These are phyloP conservation scores for Acanthococcus lagerstroemiae DNA, from an alignment of 2,888 invertebrate species.

Conservation along the genomic window DNA sequence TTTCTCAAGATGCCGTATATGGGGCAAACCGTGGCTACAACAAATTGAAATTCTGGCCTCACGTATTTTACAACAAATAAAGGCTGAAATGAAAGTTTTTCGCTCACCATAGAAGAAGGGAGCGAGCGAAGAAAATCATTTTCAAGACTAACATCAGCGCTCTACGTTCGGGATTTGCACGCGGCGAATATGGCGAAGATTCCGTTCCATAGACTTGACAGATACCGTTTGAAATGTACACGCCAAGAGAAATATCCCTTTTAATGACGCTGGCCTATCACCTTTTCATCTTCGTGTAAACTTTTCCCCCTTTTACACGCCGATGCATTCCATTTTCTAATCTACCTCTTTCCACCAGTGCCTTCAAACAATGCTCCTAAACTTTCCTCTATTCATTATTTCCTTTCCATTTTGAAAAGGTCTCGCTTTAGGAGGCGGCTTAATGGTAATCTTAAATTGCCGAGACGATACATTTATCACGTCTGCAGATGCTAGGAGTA, in stretches of 20 bases:
- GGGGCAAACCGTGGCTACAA: too few relatives aligned
- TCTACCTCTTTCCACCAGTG: neutral
- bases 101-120: too few relatives aligned
- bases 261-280: neutral
- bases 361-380: neutral
- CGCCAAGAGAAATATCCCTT: neutral
- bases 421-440: neutral
- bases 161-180: neutral
- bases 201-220: neutral
- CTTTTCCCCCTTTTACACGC: neutral
- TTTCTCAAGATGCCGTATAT: too few relatives aligned
- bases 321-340: neutral
- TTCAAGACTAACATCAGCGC: neutral
- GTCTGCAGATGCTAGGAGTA: neutral
- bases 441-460: neutral
- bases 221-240: neutral
- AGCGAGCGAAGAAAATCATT: constrained; percentile 1
- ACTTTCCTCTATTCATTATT: neutral
- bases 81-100: neutral
- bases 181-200: neutral
- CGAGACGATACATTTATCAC: neutral
- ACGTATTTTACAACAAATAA: neutral
- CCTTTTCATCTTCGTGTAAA: neutral
- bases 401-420: neutral
- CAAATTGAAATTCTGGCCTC: neutral